Evolutionary conservation across 2,797 vertebrate species (phyloP).

Genomic region (Gorsachius magnificus): DNA sequence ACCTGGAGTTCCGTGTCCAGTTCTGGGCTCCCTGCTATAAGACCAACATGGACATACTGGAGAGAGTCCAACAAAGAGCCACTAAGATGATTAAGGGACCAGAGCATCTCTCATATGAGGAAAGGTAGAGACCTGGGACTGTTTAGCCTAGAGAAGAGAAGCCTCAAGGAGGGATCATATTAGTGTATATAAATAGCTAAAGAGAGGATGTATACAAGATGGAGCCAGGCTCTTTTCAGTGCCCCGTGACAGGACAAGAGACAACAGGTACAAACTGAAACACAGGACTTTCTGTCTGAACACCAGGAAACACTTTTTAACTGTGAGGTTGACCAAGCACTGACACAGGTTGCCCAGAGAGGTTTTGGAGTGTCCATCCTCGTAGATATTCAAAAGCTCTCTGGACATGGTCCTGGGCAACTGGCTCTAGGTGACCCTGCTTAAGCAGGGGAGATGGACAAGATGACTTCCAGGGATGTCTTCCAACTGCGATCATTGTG

Average conservation of each 20-base stretch:
- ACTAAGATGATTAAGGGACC: background rate
- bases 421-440: background rate
- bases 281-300: background rate
- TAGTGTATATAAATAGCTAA: background rate
- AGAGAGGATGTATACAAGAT: background rate
- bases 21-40: background rate
- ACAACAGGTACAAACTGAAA: background rate
- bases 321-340: background rate
- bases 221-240: background rate
- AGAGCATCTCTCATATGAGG: background rate
- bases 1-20: background rate
- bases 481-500: background rate
- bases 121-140: background rate
- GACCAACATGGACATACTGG: background rate
- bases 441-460: background rate
- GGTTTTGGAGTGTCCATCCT: background rate
- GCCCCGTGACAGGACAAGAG: background rate
- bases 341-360: background rate
- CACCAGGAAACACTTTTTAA: background rate
- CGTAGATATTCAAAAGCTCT: background rate
- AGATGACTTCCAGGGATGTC: background rate
- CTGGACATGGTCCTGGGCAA: background rate
- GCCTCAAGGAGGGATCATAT: background rate
- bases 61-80: background rate
- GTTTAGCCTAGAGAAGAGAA: background rate